Evolutionary conservation across 2,797 vertebrate species (phyloP), one percentile per base, ranked within the genome.

Genomic region (Gymnodraco acuticeps): DNA sequence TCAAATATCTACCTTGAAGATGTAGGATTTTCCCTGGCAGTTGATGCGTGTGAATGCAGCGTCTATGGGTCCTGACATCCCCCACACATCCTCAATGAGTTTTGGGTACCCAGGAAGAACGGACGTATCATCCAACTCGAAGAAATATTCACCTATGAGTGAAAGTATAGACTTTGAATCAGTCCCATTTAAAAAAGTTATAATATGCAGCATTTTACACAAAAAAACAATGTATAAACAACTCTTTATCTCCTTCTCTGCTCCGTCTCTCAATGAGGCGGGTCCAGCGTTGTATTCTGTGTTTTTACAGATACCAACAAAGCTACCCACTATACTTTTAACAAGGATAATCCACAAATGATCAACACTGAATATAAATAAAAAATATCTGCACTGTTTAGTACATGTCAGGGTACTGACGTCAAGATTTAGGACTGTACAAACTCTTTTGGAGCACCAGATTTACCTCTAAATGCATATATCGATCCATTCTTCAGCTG

Each of bases 21-120:
- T 93, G 79, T 99, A 99, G 45, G 96, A 96, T 89, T 99, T 99
- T 47, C 98, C 98, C 83, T 98, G 95, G 82, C 98, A 99, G 95
- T 99, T 99, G 89, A 98, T 94, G 50, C 98, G 97, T 7, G 98
- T 99, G 89, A 99, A 99, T 60, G 97, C 97, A 0, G 97, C 96
- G 0, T 98, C 96, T 0, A 99, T 93, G 42, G 98, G 97, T 0
- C 98, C 98, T 10, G 95, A 56, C 0, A 99, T 96, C 15, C 98
- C 98, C 98, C 98, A 99, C 52, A 98, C 90, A 0, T 98, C 97
- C 23, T 87, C 88, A 87, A 99, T 99, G 56, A 96, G 96, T 81
- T 97, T 99, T 69, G 98, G 98, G 86, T 97, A 97, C 62, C 97
- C 97, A 0, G 96, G 95, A 76, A 89, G 90, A 64, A 97, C 92